Base-by-base conservation (phyloP, 2,888 invertebrate species). In the Drosophila demipolita region DNA sequence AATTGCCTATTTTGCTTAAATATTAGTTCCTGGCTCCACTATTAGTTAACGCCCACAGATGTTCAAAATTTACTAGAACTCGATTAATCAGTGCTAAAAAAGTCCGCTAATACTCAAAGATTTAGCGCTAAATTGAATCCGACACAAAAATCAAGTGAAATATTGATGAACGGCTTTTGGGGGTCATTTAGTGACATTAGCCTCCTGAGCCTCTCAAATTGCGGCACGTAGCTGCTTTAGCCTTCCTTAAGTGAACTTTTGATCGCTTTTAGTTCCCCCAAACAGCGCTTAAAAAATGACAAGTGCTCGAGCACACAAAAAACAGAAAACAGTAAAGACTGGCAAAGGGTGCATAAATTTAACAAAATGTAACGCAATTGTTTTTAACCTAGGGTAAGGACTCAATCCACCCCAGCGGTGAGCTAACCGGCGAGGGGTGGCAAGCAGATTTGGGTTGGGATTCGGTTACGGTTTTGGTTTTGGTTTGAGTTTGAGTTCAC, bases 261-360 rank as follows among this genome's bases (percentile, higher is more conserved):
- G 50, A 69, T 40, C 32, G 54, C 20, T 58, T 33, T 45, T 35
- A 48, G 52, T 67, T 61, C 54, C 71, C 59, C 36, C 48, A 55
- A 57, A 26, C 40, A 54, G 57, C 50, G 52, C 70, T 63, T 83
- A 87, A 86, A 87, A 83, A 88, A 76, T 68, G 82, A 86, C 90
- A 87, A 87, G 88, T 86, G 86, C 72, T 71, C 15, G 66, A 45
- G 50, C 55, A 57, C 49, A 49, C 32, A 45, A 17, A 32, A 12
- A 53, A 26, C 9, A 61, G 35, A 45, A 63, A 48, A 50, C 57
- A 36, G 11, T 55, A 57, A 48, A n/a, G 11, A 40, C 35, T 57
- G 48, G 62, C 76, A 89, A 89, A 83, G 87, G 87, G 87, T 87
- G 87, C 87, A 87, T 87, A 87, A 87, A 87, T 87, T 87, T 83